These are phyloP conservation scores for Leptopilina syphax DNA, from an alignment of 2,888 invertebrate genomes.

Conservation along the genomic window DNA sequence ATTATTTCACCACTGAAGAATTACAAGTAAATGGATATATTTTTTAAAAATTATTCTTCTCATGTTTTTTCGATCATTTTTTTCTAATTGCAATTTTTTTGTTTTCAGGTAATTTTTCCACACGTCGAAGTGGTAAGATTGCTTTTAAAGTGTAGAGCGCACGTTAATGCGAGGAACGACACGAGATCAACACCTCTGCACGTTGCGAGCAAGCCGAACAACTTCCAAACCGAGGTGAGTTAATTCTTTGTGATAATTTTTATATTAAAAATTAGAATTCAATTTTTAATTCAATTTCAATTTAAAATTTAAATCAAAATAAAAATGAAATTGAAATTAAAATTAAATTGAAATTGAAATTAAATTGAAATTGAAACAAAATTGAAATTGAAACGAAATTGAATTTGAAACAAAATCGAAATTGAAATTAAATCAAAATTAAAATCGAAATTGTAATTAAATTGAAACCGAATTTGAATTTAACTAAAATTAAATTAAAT, in stretches of 20 bases:
- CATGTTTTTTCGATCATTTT: too few species aligned
- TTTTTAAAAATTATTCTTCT: slow-evolving; percentile 9
- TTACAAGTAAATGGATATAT: slow-evolving; percentile 76
- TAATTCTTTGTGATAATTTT: neutral
- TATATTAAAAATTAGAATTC: neutral
- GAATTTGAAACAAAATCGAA: too few species aligned
- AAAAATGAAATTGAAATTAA: too few species aligned
- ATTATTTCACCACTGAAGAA: slow-evolving; percentile 85
- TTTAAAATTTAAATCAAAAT: too few species aligned
- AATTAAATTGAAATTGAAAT: too few species aligned
- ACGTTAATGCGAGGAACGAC: slow-evolving; percentile 86
- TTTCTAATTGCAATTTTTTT: slow-evolving; percentile 27
- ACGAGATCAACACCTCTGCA: slow-evolving; percentile 89
- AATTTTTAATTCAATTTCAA: too few species aligned
- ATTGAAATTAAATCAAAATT: too few species aligned
- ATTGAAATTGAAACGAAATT: too few species aligned
- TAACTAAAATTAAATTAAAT: too few species aligned
- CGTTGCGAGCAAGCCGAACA: slow-evolving; percentile 85
- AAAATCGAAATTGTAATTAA: too few species aligned
- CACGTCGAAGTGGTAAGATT: slow-evolving; percentile 83
- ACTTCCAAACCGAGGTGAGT: neutral
- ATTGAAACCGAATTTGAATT: too few species aligned
- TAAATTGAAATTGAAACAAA: too few species aligned
- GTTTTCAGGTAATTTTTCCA: slow-evolving; percentile 84
- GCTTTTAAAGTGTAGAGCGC: slow-evolving; percentile 87